Evolutionary conservation across 2,888 invertebrate genomes (phyloP).

Genomic region (Drosophila stalkeri): DNA sequence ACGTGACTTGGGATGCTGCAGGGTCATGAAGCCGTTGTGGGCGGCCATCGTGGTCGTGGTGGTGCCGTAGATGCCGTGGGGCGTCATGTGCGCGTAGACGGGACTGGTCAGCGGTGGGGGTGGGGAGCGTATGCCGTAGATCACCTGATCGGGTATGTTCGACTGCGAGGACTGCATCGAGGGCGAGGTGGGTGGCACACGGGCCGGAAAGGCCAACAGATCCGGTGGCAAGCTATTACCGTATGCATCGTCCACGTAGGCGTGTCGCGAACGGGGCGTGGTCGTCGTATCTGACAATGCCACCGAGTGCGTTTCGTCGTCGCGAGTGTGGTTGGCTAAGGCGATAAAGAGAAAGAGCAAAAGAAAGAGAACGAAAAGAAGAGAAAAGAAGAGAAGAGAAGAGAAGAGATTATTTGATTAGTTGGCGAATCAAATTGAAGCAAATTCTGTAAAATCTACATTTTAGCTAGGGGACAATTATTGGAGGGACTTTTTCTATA

Average conservation of each 20-base stretch:
- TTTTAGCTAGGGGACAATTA: not conserved
- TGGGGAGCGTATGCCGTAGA: slow-evolving; percentile 81
- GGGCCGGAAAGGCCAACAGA: slow-evolving; percentile 91
- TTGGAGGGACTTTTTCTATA: not conserved
- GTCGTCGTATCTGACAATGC: slow-evolving; percentile 87
- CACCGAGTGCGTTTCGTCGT: slow-evolving; percentile 90
- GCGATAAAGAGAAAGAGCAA: slow-evolving; percentile 8
- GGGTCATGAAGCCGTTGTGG: slow-evolving; percentile 90
- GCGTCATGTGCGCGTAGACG: slow-evolving; percentile 86
- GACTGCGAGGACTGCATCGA: slow-evolving; percentile 92
- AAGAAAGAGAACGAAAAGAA: slow-evolving; percentile 13
- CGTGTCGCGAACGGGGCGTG: slow-evolving; percentile 86
- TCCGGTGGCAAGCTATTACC: slow-evolving; percentile 92
- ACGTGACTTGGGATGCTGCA: slow-evolving; percentile 90
- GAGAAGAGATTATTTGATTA: not conserved
- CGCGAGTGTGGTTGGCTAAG: slow-evolving; percentile 86
- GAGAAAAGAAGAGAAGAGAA: not conserved
- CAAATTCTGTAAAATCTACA: not conserved
- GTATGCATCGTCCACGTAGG: slow-evolving; percentile 85
- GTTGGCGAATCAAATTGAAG: not conserved
- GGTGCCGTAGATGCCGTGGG: slow-evolving; percentile 87
- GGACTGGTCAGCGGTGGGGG: slow-evolving; percentile 87
- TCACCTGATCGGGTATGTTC: slow-evolving; percentile 87
- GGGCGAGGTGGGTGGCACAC: slow-evolving; percentile 89
- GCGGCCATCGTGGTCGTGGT: slow-evolving; percentile 83